A percentile compares a stretch with the other conserved stretches of the same genome.
Conservation (phyloP, 2,113 vertebrate genomes). For the Alethe diademata region DNA sequence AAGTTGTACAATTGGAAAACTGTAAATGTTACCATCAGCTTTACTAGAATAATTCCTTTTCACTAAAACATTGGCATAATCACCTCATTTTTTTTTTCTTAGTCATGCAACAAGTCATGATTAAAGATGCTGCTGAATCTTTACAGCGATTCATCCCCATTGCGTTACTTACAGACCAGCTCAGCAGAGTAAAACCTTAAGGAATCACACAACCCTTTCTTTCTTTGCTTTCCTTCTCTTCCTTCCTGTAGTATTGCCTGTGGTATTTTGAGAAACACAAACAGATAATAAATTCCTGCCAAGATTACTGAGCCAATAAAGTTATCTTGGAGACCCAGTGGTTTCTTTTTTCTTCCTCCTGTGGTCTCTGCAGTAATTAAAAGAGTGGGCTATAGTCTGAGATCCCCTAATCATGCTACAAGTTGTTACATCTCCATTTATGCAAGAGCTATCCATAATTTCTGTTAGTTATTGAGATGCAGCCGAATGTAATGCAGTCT, state of each 20-base stretch:
- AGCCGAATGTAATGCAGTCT: neutral
- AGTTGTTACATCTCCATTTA: neutral
- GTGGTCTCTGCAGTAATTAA: neutral
- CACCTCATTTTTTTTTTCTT: neutral
- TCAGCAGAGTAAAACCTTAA: neutral
- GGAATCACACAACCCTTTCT: neutral
- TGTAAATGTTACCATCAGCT: neutral
- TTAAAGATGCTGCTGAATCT: neutral
- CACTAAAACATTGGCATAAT: neutral
- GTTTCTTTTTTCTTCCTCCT: neutral
- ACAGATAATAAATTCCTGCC: neutral
- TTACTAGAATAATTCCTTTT: neutral
- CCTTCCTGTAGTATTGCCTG: neutral
- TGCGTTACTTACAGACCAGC: neutral
- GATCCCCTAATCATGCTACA: neutral
- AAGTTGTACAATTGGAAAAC: neutral
- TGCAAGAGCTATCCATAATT: neutral
- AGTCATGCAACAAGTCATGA: neutral
- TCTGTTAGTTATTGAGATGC: slow-evolving; percentile 1
- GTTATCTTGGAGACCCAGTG: neutral
- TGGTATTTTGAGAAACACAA: neutral
- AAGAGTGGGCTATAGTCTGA: neutral
- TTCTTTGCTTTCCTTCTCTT: neutral
- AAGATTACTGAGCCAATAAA: neutral
- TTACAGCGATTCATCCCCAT: neutral